Base-by-base conservation (phyloP, 2,888 invertebrate genomes). In the Zygaena filipendulae region DNA sequence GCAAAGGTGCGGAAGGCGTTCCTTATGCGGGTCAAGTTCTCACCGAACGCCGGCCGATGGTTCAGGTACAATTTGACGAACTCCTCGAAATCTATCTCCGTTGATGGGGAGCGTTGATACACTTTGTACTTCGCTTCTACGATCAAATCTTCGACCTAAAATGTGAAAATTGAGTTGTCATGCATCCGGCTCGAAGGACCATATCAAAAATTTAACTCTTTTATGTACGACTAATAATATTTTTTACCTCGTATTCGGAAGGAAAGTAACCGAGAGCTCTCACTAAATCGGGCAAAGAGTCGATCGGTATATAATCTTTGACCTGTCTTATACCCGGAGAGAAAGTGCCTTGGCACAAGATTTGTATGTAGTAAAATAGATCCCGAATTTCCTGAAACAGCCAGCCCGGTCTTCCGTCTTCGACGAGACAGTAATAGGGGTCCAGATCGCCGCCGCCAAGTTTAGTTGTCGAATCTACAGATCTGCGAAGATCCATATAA, bases 361-460 rank as follows among this genome's bases (percentile, higher is more conserved):
- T 86, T 70, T 91, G 90, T 41, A 88, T 85, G 55, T 89, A 90
- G 58, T 87, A 89, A 64, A 91, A 91, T 35, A 88, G 69, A 51
- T 90, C 88, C 41, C 87, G 81, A 52, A 91, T 83, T 62, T 91
- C 88, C 27, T 77, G 75, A 53, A 88, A 87, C 28, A 90, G 68
- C 82, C 86, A 87, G 3, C 91, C 90, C 1, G 84, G 82, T 5
- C 83, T 67, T 0, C 89, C 90, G 27, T 87, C 87, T 32, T 90
- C 87, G 25, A 91, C 69, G 11, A 90, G 63, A 38, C 85, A 84
- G 53, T 87, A 89, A 64, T 84, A 91, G 0, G 91, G 90, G 24
- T 83, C 77, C 8, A 88, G 56, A 14, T 83, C 83, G 3, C 36
- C 45, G 2, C 87, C 87, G 13, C 86, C 86, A 8, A 64, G 47